A percentile compares a stretch with the other conserved stretches of the same genome.
Conservation (phyloP, 2,113 vertebrate genomes). For the Rhinolophus ferrumequinum region DNA sequence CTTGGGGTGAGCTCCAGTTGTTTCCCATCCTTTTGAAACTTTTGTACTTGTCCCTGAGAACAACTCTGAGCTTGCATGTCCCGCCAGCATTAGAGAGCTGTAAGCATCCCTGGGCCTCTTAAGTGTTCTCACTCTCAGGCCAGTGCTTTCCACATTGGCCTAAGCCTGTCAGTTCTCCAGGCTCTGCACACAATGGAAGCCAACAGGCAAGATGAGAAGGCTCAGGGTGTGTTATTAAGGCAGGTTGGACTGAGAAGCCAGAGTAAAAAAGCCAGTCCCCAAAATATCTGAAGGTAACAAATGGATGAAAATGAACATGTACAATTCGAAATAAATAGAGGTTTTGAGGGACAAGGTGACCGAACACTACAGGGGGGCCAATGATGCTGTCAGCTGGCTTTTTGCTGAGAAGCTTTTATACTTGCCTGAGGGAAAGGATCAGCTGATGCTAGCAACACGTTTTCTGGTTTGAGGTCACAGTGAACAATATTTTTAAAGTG, state of each 20-base stretch:
- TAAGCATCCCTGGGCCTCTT: background rate
- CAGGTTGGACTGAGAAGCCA: background rate
- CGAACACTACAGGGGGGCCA: background rate
- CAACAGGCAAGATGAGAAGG: background rate
- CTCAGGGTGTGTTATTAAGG: too few relatives aligned
- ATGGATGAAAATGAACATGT: background rate
- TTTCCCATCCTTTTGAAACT: background rate
- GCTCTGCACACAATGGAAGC: background rate
- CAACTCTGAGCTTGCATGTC: background rate
- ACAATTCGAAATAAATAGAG: background rate
- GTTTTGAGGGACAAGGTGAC: background rate
- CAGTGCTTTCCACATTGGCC: background rate
- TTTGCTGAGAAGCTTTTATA: conserved; percentile 44
- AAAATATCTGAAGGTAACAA: background rate
- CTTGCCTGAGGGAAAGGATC: conserved; percentile 97
- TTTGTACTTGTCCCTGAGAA: background rate
- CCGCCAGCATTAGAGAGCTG: background rate
- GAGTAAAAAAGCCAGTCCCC: background rate
- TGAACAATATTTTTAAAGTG: conserved; percentile 99
- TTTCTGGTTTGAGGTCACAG: conserved; percentile 99
- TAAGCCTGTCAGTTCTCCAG: background rate
- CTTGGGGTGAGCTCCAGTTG: background rate
- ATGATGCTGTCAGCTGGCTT: background rate
- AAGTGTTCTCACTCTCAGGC: background rate
- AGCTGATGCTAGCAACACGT: conserved; percentile 95